These are phyloP conservation scores for Malurus melanocephalus DNA, from an alignment of 2,113 vertebrate genomes.

Conservation along the genomic window DNA sequence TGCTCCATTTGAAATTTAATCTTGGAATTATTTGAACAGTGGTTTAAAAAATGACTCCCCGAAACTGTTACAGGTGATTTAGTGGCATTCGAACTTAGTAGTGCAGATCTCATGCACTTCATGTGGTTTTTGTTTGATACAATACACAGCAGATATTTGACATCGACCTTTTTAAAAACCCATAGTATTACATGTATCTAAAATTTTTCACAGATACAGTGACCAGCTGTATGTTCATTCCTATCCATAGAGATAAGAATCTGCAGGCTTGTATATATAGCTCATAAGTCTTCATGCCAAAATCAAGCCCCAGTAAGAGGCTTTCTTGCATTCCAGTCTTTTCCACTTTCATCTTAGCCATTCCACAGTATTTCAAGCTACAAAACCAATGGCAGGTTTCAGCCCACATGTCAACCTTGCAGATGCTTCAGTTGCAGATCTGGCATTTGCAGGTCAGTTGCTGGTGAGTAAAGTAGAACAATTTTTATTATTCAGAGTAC, in stretches of 20 bases:
- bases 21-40: slow-evolving; percentile 49
- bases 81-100: not conserved
- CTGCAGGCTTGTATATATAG: not conserved
- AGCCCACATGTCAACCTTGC: not conserved
- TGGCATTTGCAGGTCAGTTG: not conserved
- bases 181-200: not conserved
- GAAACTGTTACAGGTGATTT: not conserved
- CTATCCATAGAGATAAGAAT: not conserved
- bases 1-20: slow-evolving; percentile 50
- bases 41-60: slow-evolving; percentile 22
- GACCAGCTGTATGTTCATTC: not conserved
- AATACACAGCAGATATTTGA: not conserved
- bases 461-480: not conserved
- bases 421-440: not conserved
- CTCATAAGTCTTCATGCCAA: not conserved
- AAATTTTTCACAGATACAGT: not conserved
- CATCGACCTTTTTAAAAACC: not conserved
- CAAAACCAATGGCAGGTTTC: not conserved
- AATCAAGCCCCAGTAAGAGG: not conserved
- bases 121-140: slow-evolving; percentile 25
- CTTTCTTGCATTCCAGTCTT: not conserved
- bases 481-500: not conserved
- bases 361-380: not conserved
- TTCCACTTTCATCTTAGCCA: not conserved
- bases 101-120: not conserved